Evolutionary conservation across 1,140 invertebrate species (phyloP).

Genomic region (Cepaea nemoralis): DNA sequence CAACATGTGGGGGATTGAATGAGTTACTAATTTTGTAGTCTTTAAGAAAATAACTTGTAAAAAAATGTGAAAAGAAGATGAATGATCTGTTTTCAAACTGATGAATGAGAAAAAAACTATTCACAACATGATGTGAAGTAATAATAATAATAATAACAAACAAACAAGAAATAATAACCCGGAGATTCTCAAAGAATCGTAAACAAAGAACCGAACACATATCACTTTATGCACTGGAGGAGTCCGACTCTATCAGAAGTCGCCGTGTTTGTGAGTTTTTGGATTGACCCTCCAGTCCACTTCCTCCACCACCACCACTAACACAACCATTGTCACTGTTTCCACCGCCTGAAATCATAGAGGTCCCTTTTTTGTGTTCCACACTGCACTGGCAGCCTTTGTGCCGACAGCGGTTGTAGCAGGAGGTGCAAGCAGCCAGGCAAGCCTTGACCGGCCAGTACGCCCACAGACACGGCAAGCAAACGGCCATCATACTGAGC

Average conservation of each 20-base stretch:
- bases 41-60: background rate
- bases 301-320: background rate
- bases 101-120: too few relatives aligned
- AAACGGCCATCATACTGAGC: conserved; percentile 82
- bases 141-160: background rate
- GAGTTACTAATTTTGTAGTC: too few relatives aligned
- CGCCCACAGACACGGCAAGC: conserved; percentile 88
- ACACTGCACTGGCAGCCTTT: conserved; percentile 76
- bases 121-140: background rate
- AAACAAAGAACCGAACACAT: conserved; percentile 7
- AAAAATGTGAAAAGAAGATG: background rate
- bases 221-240: conserved; percentile 45
- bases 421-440: conserved; percentile 83
- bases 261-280: conserved; percentile 51
- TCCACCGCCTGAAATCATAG: conserved; percentile 33
- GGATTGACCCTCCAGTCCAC: conserved; percentile 9
- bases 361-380: conserved; percentile 23
- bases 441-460: conserved; percentile 91
- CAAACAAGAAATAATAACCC: background rate
- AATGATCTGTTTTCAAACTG: too few relatives aligned
- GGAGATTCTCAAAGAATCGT: conserved; percentile 35
- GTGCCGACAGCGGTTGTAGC: conserved; percentile 83
- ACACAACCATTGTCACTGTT: conserved; percentile 1
- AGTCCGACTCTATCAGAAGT: conserved; percentile 51
- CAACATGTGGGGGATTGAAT: too few relatives aligned